Conservation (phyloP, 2,797 vertebrate genomes). For the Anguilla anguilla region DNA sequence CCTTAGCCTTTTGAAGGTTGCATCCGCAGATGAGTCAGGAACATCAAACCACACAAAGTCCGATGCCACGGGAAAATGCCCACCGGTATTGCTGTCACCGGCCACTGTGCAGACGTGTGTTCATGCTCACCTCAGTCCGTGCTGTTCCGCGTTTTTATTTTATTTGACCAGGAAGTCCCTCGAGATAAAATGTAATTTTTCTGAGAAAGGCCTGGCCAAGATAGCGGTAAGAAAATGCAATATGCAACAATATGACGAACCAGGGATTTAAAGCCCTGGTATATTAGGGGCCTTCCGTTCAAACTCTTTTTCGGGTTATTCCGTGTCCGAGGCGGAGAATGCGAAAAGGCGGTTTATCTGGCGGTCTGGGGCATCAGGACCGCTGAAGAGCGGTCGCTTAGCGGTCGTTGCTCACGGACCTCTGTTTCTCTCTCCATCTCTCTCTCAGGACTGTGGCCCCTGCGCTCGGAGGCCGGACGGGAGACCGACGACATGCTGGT, state of each 20-base stretch:
- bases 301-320: background rate
- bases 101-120: background rate
- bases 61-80: too few species aligned
- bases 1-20: background rate
- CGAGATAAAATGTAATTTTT: too few species aligned
- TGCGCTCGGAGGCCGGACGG: constrained; percentile 86
- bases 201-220: too few species aligned
- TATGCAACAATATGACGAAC: background rate
- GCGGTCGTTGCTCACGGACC: background rate
- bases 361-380: background rate
- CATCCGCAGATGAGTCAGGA: background rate
- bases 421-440: background rate
- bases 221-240: too few species aligned
- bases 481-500: constrained; percentile 96
- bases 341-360: background rate
- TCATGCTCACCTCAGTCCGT: background rate
- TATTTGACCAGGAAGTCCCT: too few species aligned
- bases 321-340: background rate
- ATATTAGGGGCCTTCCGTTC: background rate
- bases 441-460: constrained; percentile 89
- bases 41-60: background rate
- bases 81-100: too few species aligned
- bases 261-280: background rate
- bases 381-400: too few species aligned
- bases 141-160: background rate